These are phyloP conservation scores for Thalpophila matura DNA, from an alignment of 2,888 invertebrate genomes.

Conservation along the genomic window DNA sequence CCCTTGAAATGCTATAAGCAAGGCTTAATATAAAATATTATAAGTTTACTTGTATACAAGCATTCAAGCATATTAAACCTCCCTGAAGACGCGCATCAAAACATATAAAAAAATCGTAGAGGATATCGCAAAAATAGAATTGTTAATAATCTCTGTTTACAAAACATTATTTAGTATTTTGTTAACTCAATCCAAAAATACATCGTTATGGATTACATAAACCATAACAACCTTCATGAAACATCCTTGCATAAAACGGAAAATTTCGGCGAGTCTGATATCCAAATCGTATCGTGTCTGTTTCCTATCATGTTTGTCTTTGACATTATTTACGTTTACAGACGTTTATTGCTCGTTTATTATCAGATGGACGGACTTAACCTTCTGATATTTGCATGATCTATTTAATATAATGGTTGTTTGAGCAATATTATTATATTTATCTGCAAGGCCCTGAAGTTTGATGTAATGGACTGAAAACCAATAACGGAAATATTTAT, in stretches of 20 bases:
- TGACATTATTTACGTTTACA: slow-evolving; percentile 47
- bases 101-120: too few relatives aligned
- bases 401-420: slow-evolving; percentile 40
- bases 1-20: background rate
- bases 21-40: background rate
- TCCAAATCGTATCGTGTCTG: slow-evolving; percentile 31
- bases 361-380: slow-evolving; percentile 18
- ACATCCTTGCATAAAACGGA: slow-evolving; percentile 46
- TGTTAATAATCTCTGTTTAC: background rate
- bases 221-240: slow-evolving; percentile 41
- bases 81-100: too few relatives aligned
- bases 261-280: slow-evolving; percentile 28
- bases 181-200: slow-evolving; percentile 21
- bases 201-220: slow-evolving; percentile 17
- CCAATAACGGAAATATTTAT: slow-evolving; percentile 9
- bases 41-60: background rate
- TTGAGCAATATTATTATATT: slow-evolving; percentile 33
- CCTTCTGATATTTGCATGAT: slow-evolving; percentile 49
- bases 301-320: slow-evolving; percentile 43
- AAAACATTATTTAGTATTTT: slow-evolving; percentile 5
- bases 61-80: too few relatives aligned
- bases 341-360: slow-evolving; percentile 48
- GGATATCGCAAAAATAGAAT: slow-evolving; percentile 1
- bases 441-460: slow-evolving; percentile 20
- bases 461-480: slow-evolving; percentile 21